Conservation (phyloP, 1,140 invertebrate species). For the Armadillidium nasatum region DNA sequence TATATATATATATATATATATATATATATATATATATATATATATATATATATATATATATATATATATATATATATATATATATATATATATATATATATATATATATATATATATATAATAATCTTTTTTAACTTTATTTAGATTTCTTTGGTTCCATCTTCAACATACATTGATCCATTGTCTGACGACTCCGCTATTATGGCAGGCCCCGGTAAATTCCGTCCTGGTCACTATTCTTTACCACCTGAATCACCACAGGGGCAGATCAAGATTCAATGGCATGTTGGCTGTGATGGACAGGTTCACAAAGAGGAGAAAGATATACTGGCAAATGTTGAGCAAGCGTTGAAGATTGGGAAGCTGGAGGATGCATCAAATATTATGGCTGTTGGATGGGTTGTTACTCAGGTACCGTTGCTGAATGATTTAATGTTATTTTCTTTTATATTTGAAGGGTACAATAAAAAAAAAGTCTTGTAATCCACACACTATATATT, state of each 20-base stretch:
- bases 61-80: no score
- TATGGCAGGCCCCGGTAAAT: conserved; percentile 59
- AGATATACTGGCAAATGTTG: conserved; percentile 58
- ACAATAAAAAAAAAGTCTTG: no score
- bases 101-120: no score
- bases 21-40: no score
- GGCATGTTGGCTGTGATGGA: conserved; percentile 63
- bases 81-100: no score
- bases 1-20: no score
- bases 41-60: no score
- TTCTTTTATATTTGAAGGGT: no score
- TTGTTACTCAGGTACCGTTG: conserved; percentile 53
- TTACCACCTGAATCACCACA: conserved; percentile 49
- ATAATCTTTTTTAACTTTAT: not conserved
- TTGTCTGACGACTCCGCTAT: conserved; percentile 53
- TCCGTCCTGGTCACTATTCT: conserved; percentile 52
- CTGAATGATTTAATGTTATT: no score
- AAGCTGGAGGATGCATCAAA: conserved; percentile 59
- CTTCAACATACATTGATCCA: conserved; percentile 45
- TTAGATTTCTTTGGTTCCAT: conserved; percentile 26
- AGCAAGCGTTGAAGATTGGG: conserved; percentile 60
- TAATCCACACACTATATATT: no score
- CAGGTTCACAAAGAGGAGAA: conserved; percentile 57
- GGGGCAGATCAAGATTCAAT: conserved; percentile 55
- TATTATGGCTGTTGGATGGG: conserved; percentile 62